Conservation (phyloP, 2,113 vertebrate genomes). For the Rhabdomys dilectus region DNA sequence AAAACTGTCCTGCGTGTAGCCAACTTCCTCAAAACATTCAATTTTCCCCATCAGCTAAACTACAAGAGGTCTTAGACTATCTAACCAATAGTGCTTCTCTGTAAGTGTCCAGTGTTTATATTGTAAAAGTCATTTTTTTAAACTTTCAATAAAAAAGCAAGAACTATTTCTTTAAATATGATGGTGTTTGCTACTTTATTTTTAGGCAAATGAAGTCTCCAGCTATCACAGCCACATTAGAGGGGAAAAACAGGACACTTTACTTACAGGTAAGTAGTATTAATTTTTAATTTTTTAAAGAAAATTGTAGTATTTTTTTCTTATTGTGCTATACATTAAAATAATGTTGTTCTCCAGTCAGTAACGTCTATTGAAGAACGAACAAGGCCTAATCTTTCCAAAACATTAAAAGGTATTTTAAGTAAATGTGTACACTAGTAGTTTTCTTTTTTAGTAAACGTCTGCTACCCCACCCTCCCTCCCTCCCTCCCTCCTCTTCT, state of each 20-base stretch:
- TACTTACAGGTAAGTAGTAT: conserved; percentile 94
- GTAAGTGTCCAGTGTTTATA: conserved; percentile 87
- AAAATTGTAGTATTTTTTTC: conserved; percentile 59
- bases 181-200: conserved; percentile 52
- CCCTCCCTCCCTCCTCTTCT: not conserved
- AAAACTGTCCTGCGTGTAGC: conserved; percentile 97
- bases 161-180: conserved; percentile 18
- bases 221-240: conserved; percentile 96
- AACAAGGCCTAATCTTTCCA: conserved; percentile 95
- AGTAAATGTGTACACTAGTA: not conserved
- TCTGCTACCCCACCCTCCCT: not conserved
- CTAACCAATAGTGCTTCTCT: conserved; percentile 93
- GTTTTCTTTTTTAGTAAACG: conserved; percentile 37
- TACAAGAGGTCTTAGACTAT: conserved; percentile 96
- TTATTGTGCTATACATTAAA: conserved; percentile 62
- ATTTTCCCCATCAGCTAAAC: conserved; percentile 93
- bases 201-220: conserved; percentile 97
- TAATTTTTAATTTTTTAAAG: not conserved
- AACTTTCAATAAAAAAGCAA: conserved; percentile 35
- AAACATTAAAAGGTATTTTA: conserved; percentile 93
- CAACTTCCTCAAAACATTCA: conserved; percentile 95
- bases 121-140: conserved; percentile 14
- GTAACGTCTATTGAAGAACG: conserved; percentile 96
- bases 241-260: conserved; percentile 97
- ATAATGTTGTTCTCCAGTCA: conserved; percentile 84